Evolutionary conservation across 2,113 vertebrate genomes (phyloP), one percentile per base, ranked within the genome.

Genomic region (Procavia capensis): DNA sequence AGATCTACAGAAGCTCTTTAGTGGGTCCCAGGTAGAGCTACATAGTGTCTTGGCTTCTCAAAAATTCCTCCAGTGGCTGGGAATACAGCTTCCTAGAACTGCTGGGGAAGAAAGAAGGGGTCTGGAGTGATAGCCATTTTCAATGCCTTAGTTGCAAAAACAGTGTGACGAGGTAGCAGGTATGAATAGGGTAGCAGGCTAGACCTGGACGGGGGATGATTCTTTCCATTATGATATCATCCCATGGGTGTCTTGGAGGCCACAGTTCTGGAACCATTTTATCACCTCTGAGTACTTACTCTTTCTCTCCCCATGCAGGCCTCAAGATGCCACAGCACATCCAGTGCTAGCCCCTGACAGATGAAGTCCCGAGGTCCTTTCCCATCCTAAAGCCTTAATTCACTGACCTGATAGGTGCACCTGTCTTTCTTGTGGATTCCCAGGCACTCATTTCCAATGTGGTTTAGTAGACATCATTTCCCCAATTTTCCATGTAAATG

Each of bases 361-460:
- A 54, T 13, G 0, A 14, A 0, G 3, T 90, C 25, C 72, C 88
- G 47, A 54, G 11, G 0, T 0, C 17, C 3, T 4, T 66, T 20
- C 1, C 3, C 14, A 5, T 1, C 4, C 6, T 31, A 2, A 2
- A 10, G 19, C 16, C 41, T 41, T 3, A 45, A 34, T 6, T 5
- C 0, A 5, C 9, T 10, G 5, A 25, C 43, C 9, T 47, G 14
- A n/a, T 72, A 20, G 47, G 34, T 29, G 19, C 6, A 22, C 54
- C 4, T 5, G 13, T 66, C 47, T 80, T 76, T 47, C n/a, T n/a
- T 24, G 9, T 61, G 1, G 29, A 31, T n/a, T 63, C 54, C 27
- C 59, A 24, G 25, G 3, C 50, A 54, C 17, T 16, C 50, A 54
- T 9, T 13, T 16, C 17, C 3, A 54, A 16, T 16, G 50, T 54